Evolutionary conservation across 2,113 vertebrate species (phyloP).

Genomic region (Pseudolaguvia tuberculata): DNA sequence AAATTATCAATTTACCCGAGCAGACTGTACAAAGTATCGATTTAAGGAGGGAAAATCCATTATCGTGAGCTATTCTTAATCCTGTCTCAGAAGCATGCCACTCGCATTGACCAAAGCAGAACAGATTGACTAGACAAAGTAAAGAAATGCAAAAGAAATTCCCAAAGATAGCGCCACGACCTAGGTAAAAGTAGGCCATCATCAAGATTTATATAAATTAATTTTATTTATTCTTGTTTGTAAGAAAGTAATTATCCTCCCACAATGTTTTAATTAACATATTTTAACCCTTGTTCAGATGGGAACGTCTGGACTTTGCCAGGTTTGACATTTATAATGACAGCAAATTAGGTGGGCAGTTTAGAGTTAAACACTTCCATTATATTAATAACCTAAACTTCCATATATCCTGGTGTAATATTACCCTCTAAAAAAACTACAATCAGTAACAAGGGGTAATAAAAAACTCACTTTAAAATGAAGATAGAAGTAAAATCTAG

Average conservation of each 20-base stretch:
- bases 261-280: background rate
- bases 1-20: conserved; percentile 32
- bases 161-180: conserved; percentile 13
- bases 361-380: background rate
- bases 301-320: conserved; percentile 9
- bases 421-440: background rate
- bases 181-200: background rate
- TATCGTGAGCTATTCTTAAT: conserved; percentile 45
- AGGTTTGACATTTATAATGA: conserved; percentile 18
- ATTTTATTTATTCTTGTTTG: background rate
- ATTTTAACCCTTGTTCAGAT: background rate
- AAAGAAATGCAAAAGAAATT: conserved; percentile 34
- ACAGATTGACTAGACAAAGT: conserved; percentile 38
- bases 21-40: conserved; percentile 40
- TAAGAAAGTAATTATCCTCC: background rate
- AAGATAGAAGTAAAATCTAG: background rate
- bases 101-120: conserved; percentile 41
- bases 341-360: background rate
- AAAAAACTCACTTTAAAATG: background rate
- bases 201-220: background rate
- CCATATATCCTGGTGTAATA: background rate
- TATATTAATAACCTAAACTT: conserved; percentile 13
- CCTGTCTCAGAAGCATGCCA: conserved; percentile 34
- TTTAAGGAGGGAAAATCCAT: conserved; percentile 44
- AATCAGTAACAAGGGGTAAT: background rate